Evolutionary conservation across 1,140 invertebrate genomes (phyloP).

Genomic region (Drepana arcuata): DNA sequence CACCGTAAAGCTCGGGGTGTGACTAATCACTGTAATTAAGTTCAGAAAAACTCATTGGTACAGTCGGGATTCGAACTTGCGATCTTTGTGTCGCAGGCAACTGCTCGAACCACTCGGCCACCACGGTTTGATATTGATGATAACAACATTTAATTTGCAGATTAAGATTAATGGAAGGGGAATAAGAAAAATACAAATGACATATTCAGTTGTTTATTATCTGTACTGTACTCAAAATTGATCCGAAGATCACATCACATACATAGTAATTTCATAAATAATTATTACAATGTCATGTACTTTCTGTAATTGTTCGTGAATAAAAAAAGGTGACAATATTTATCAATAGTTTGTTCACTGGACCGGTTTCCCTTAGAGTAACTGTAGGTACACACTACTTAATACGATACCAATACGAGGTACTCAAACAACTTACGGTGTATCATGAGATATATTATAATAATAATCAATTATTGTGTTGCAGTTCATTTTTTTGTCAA

Average conservation of each 20-base stretch:
- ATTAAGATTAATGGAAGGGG: neutral
- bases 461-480: constrained; percentile 64
- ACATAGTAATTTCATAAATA: constrained; percentile 73
- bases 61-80: too few relatives aligned
- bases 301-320: constrained; percentile 69
- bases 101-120: too few relatives aligned
- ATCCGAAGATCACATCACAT: constrained; percentile 73
- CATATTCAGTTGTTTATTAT: constrained; percentile 75
- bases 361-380: constrained; percentile 66
- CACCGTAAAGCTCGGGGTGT: too few relatives aligned
- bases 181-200: constrained; percentile 56
- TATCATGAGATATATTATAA: constrained; percentile 60
- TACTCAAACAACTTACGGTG: constrained; percentile 67
- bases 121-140: too few relatives aligned
- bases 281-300: constrained; percentile 73
- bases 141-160: too few relatives aligned
- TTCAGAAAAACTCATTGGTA: too few relatives aligned
- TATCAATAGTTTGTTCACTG: constrained; percentile 70
- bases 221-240: constrained; percentile 73
- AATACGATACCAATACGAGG: constrained; percentile 58
- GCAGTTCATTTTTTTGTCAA: constrained; percentile 68
- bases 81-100: too few relatives aligned
- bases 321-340: constrained; percentile 72
- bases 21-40: too few relatives aligned
- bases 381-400: constrained; percentile 52